Evolutionary conservation across 2,888 invertebrate genomes (phyloP).

Genomic region (Chaetogeoica ovagalla): DNA sequence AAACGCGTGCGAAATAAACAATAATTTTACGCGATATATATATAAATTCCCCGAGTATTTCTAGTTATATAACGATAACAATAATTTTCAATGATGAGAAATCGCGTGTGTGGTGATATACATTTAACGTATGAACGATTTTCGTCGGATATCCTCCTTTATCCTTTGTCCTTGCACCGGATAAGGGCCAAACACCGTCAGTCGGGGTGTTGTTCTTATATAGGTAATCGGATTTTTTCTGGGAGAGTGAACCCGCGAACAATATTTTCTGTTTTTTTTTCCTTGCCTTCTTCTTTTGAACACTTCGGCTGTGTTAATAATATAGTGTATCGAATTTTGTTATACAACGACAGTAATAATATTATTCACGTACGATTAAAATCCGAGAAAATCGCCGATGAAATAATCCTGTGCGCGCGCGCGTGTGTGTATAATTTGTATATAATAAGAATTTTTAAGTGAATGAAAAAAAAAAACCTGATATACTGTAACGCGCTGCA

Average conservation of each 20-base stretch:
- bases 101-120: neutral
- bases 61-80: too few species aligned
- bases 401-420: neutral
- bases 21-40: too few species aligned
- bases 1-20: too few species aligned
- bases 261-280: constrained; percentile 19
- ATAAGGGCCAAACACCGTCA: neutral
- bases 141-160: constrained; percentile 10
- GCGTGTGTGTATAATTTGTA: too few species aligned
- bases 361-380: neutral
- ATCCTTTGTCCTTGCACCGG: constrained; percentile 4
- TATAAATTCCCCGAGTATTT: too few species aligned
- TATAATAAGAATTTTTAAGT: too few species aligned
- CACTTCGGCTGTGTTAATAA: too few species aligned
- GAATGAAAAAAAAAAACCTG: too few species aligned
- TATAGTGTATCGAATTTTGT: constrained; percentile 39
- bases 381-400: constrained; percentile 1
- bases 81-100: neutral
- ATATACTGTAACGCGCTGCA: too few species aligned
- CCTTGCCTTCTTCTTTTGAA: neutral
- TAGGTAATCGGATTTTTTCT: constrained; percentile 35
- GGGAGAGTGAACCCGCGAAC: constrained; percentile 45
- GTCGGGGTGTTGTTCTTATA: constrained; percentile 25
- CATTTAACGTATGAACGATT: neutral
- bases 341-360: neutral